Conservation (phyloP, 2,888 invertebrate genomes). For the Podabrus alpinus region DNA sequence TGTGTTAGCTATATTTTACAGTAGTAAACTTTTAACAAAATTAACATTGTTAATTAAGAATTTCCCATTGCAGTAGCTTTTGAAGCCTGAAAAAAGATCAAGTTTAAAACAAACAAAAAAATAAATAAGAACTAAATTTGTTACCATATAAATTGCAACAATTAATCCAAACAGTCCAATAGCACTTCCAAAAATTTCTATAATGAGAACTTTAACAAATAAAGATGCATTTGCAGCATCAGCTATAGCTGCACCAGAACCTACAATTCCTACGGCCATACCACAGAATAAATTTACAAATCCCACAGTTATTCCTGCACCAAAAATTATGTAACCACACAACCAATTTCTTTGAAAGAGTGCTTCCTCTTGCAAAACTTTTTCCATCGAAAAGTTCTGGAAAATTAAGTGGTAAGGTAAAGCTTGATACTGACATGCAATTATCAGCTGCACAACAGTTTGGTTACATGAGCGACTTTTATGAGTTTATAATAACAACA, state of each 20-base stretch:
- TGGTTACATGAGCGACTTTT: no score
- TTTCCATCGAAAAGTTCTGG: slow-evolving; percentile 54
- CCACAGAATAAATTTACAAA: slow-evolving; percentile 95
- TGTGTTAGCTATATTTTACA: background rate
- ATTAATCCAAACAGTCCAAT: slow-evolving; percentile 98
- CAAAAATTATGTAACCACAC: slow-evolving; percentile 92
- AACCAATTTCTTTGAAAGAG: slow-evolving; percentile 70
- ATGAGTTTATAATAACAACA: no score
- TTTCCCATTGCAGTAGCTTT: slow-evolving; percentile 41
- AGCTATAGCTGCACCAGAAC: slow-evolving; percentile 96
- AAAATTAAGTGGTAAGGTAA: slow-evolving; percentile 2
- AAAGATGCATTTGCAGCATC: slow-evolving; percentile 97
- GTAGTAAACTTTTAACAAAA: background rate
- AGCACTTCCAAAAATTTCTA: slow-evolving; percentile 98
- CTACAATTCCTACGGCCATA: slow-evolving; percentile 93
- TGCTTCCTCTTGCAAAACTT: slow-evolving; percentile 41
- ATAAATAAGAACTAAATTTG: slow-evolving; percentile 2
- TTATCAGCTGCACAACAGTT: no score
- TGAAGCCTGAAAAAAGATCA: slow-evolving; percentile 36
- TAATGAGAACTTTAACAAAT: slow-evolving; percentile 97
- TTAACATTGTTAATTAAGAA: background rate
- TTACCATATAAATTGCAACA: slow-evolving; percentile 91
- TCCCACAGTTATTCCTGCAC: slow-evolving; percentile 92
- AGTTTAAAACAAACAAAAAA: background rate
- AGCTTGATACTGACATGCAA: background rate